A percentile compares a stretch with the other conserved stretches of the same genome.
phyloP scores from a whole-genome alignment of 2,888 invertebrate genomes.

The Drepanosiphum platanoidis region DNA sequence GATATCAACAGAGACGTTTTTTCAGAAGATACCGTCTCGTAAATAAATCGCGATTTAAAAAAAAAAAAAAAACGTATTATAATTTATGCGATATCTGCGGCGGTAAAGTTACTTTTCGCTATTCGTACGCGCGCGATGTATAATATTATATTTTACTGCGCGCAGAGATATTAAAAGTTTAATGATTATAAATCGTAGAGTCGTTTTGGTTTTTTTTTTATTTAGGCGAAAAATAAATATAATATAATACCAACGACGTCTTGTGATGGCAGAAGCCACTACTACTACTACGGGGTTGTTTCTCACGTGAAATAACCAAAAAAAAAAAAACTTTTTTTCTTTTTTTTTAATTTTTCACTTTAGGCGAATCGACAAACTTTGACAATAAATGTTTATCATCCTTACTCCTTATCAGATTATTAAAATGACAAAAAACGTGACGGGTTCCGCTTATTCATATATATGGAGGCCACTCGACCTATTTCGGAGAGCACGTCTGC shows the following conservation, averaged over 20 bases:
- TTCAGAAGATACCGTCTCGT: too few species aligned
- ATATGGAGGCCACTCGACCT: constrained; percentile 18
- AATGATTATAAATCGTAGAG: constrained; percentile 29
- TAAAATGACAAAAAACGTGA: constrained; percentile 26
- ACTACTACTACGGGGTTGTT: too few species aligned
- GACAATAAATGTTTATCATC: constrained; percentile 44
- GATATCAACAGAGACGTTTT: too few species aligned
- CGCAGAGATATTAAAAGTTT: not conserved
- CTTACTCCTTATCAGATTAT: constrained; percentile 42
- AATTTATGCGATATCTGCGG: not conserved
- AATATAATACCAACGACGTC: too few species aligned
- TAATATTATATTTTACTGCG: too few species aligned
- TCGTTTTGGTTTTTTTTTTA: constrained; percentile 6
- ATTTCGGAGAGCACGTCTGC: not conserved
- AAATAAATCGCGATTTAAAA: too few species aligned
- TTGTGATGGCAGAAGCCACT: not conserved
- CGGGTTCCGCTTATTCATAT: not conserved
- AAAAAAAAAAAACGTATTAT: too few species aligned
- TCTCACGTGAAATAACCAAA: constrained; percentile 16
- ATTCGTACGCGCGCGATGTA: constrained; percentile 8
- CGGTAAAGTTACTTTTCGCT: not conserved
- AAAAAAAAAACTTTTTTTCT: constrained; percentile 43
- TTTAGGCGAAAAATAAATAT: not conserved
- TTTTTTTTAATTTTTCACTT: constrained; percentile 40
- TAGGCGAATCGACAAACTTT: constrained; percentile 30